Evolutionary conservation across 2,797 vertebrate species (phyloP).

Genomic region (Tarsius wallacei): DNA sequence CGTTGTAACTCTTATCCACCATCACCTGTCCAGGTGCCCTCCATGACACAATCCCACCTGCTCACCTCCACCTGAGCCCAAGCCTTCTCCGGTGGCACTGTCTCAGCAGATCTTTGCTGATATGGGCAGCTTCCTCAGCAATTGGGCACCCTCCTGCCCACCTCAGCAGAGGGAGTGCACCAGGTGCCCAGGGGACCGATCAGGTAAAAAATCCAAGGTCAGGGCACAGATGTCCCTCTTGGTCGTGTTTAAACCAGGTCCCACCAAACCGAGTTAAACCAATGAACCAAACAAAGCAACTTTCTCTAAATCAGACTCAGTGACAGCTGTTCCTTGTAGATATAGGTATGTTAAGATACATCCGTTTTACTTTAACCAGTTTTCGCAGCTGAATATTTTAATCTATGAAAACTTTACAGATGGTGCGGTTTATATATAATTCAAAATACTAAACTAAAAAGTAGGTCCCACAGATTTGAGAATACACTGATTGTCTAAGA

Average conservation of each 20-base stretch:
- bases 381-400: background rate
- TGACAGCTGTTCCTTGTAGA: rapidly evolving
- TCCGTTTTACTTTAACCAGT: too few species aligned
- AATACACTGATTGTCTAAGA: too few species aligned
- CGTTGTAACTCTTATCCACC: too few species aligned
- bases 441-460: background rate
- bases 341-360: rapidly evolving
- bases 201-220: background rate
- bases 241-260: background rate
- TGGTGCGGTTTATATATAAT: background rate
- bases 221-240: background rate
- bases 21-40: background rate
- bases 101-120: background rate
- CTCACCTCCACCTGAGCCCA: background rate
- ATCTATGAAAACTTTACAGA: background rate
- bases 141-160: rapidly evolving
- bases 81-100: background rate
- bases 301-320: too few species aligned
- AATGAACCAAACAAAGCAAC: rapidly evolving
- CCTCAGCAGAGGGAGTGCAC: background rate
- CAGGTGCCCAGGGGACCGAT: background rate
- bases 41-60: background rate
- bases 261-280: rapidly evolving
- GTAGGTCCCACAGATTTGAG: background rate
- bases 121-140: background rate